Evolutionary conservation across 2,113 vertebrate genomes (phyloP).

Genomic region (Psittacus erithacus): DNA sequence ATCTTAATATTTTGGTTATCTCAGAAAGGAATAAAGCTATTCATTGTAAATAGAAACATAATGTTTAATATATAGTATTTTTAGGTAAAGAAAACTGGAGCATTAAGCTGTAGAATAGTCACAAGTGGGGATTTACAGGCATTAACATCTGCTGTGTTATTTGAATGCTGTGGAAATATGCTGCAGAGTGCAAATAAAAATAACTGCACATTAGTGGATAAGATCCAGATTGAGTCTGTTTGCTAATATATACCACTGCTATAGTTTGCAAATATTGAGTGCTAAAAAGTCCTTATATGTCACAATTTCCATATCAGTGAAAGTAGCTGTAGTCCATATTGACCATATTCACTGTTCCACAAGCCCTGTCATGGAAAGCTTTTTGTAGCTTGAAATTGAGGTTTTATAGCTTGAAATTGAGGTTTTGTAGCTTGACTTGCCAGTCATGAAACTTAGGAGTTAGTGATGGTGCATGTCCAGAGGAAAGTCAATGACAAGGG

Average conservation of each 20-base stretch:
- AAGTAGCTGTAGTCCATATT: not conserved
- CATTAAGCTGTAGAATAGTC: not conserved
- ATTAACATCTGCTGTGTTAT: not conserved
- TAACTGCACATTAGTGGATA: not conserved
- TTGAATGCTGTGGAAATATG: not conserved
- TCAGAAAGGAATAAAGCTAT: not conserved
- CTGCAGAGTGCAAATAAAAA: not conserved
- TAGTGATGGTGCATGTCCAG: not conserved
- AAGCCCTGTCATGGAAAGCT: not conserved
- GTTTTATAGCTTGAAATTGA: not conserved
- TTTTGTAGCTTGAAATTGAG: not conserved
- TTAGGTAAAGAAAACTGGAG: not conserved
- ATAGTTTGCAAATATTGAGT: not conserved
- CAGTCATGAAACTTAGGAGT: not conserved
- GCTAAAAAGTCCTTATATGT: not conserved
- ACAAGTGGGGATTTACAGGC: not conserved
- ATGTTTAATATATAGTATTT: not conserved
- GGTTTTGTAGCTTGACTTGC: not conserved
- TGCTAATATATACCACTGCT: not conserved
- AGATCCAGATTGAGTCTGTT: not conserved
- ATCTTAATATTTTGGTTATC: not conserved
- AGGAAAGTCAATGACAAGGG: not conserved
- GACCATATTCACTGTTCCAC: not conserved
- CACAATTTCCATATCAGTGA: not conserved
- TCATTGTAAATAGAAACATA: not conserved